Evolutionary conservation across 1,140 invertebrate genomes (phyloP).

Genomic region (Bombus picipes): DNA sequence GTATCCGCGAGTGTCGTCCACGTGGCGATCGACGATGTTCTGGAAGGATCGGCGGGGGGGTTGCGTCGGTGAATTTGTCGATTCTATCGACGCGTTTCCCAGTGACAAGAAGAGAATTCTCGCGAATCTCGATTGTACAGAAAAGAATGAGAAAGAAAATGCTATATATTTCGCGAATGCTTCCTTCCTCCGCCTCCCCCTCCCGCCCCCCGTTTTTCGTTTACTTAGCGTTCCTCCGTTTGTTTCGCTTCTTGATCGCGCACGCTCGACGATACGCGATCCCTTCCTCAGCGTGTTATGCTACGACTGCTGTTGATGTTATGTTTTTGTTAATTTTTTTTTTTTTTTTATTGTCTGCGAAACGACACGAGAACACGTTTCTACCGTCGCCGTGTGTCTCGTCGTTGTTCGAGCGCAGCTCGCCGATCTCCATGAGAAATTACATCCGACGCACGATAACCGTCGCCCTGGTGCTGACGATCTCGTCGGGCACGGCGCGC

Average conservation of each 20-base stretch:
- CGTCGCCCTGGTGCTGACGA: not conserved
- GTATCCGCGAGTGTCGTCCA: conserved; percentile 41
- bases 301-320: conserved; percentile 79
- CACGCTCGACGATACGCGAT: conserved; percentile 12
- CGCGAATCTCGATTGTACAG: conserved; percentile 47
- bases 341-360: conserved; percentile 74
- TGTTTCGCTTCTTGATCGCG: conserved; percentile 25
- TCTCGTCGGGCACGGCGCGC: conserved; percentile 15
- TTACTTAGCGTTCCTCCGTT: not conserved
- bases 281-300: conserved; percentile 38
- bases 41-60: not conserved
- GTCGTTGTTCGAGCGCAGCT: not conserved
- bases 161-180: conserved; percentile 4
- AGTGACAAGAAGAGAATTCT: not conserved
- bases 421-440: no score
- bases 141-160: not conserved
- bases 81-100: not conserved
- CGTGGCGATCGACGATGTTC: not conserved
- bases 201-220: not conserved
- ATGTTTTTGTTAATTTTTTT: conserved; percentile 79
- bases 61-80: not conserved
- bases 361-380: conserved; percentile 63
- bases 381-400: conserved; percentile 32
- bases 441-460: not conserved
- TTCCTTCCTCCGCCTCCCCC: no score